Base-by-base conservation (phyloP, 2,888 invertebrate genomes). In the Diabrotica balteata region DNA sequence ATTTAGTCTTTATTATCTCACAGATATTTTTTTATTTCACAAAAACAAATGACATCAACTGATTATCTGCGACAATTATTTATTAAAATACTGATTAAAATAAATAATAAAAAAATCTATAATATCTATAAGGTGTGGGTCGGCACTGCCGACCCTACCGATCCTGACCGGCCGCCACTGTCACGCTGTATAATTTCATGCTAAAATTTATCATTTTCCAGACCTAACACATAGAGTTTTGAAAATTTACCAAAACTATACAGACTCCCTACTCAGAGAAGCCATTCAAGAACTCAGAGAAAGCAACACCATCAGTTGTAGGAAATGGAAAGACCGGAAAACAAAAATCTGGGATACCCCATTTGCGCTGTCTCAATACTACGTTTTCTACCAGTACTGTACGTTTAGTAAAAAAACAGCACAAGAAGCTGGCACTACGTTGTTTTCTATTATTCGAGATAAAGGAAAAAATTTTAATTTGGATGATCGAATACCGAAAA, bases 241-340 rank as follows among this genome's bases (percentile, higher is more conserved):
- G 75, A 88, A 88, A 77, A 87, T 93, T 11, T 92, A 92, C 77
- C 90, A 90, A 74, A 89, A 89, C 72, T 94, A 90, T 81, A 88
- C 91, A 0, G 92, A 93, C 72, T 84, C 85, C 43, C 78, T 90
- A 7, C 82, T 94, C 6, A 84, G 88, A 60, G 83, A 84, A 0
- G 90, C 90, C 0, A 87, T 92, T 76, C 81, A 83, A 5, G 87
- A 89, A 75, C 86, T 92, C 50, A 85, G 89, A 8, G 75, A 83
- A 0, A 49, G 49, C 42, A 70, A 72, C 49, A 70, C 68, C 9
- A 65, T 71, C 9, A 51, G 22, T 3, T 58, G 42, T n/a, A 17
- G 46, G 45, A 59, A 58, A 47, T 52, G 42, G 22, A 63, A 57
- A 49, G n/a, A 57, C n/a, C 58, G 49, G 10, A 67, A 59, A 49